Base-by-base conservation (phyloP, 1,140 invertebrate genomes). In the Arctopsyche grandis region DNA sequence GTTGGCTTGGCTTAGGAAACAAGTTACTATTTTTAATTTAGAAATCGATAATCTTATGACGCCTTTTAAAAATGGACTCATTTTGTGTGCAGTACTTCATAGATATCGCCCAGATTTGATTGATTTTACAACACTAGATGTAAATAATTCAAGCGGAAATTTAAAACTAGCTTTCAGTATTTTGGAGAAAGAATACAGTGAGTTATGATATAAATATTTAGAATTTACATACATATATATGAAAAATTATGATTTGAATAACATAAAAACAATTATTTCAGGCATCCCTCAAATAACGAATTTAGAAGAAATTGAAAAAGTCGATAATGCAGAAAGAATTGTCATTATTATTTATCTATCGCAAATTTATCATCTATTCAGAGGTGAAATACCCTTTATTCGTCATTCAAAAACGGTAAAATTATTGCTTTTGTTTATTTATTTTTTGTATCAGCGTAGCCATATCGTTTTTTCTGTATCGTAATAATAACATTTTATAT, bases 91-190 rank as follows among this genome's bases (percentile, higher is more conserved):
- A n/a, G 92, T 97, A 44, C 91, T 97, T 81, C 91, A 93, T 85
- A 92, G 93, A 83, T 97, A 97, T 87, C 89, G 95, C 80, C 96
- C 96, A n/a, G 94, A 97, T 88, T 88, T 98, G 19, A 90, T 98
- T 70, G 94, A 96, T 84, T 93, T 93, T 83, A 86, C 88, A 81
- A 89, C 90, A 43, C 86, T 96, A 38, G 90, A 92, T 76, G 90
- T 92, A 70, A 92, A 94, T 83, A 85, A 85, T 24, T 85, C 90
- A 12, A 85, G 86, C 44, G 89, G 91, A 82, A 95, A 95, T 85
- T 95, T 95, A 87, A 94, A 96, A 84, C 83, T 94, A 74, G 95
- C 94, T 16, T 96, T 96, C 86, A 93, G 95, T 85, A 90, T 94
- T 70, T 89, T 96, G n/a, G 74, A 76, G 5, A 93, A 96, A 84